phyloP scores from a whole-genome alignment of 2,113 vertebrate species.

The Chinchilla lanigera region DNA sequence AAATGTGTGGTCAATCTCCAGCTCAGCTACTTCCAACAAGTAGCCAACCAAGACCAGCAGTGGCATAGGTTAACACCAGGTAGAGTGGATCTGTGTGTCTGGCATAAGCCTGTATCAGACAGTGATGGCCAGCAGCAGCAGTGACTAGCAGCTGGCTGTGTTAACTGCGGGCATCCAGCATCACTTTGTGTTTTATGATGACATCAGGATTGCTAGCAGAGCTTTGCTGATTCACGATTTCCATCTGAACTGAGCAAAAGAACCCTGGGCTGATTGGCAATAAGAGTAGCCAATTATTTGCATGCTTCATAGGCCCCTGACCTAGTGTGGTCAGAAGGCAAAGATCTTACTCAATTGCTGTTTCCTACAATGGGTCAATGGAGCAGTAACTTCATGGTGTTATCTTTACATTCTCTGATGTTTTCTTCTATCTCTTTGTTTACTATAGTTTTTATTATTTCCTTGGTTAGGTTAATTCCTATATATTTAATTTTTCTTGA shows the following conservation, averaged over 20 bases:
- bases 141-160: background rate
- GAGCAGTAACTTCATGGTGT: background rate
- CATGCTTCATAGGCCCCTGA: accelerated
- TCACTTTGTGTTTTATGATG: background rate
- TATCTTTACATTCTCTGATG: no score
- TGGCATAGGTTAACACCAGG: background rate
- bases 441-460: no score
- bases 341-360: no score
- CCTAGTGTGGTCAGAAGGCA: accelerated
- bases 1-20: background rate
- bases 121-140: background rate
- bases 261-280: background rate
- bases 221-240: background rate
- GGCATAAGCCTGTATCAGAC: background rate
- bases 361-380: background rate
- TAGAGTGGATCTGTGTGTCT: background rate
- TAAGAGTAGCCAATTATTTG: background rate
- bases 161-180: background rate
- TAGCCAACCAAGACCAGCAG: background rate
- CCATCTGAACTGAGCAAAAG: background rate
- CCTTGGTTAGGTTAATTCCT: no score
- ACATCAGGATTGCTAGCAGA: background rate
- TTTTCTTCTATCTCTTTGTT: no score
- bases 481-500: no score
- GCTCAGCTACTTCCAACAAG: background rate